A percentile compares a stretch with the other conserved stretches of the same genome.
phyloP scores from a whole-genome alignment of 2,797 vertebrate species.

The Falco concolor region DNA sequence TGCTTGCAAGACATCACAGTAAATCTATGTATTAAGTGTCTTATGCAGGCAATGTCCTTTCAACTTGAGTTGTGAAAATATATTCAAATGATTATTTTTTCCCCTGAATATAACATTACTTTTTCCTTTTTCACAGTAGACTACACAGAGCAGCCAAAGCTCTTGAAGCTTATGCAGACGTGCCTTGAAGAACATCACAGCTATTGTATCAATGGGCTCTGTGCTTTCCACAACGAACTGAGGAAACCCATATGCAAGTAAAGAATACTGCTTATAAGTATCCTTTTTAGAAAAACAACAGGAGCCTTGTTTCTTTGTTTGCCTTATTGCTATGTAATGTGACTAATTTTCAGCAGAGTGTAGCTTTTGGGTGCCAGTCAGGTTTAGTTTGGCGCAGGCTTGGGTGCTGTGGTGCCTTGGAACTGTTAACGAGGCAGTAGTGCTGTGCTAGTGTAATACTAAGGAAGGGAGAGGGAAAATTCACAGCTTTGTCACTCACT shows the following conservation, averaged over 20 bases:
- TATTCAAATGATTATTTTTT: accelerated
- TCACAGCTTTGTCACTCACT: not conserved
- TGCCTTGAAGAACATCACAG: conserved; percentile 72
- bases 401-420: not conserved
- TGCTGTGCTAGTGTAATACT: not conserved
- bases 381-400: not conserved
- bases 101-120: not conserved
- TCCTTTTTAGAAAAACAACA: not conserved
- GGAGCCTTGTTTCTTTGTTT: not conserved
- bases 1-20: not conserved
- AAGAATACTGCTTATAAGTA: not conserved
- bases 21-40: not conserved
- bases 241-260: conserved; percentile 77
- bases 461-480: not conserved
- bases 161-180: conserved; percentile 63
- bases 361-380: not conserved
- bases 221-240: conserved; percentile 71
- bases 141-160: conserved; percentile 33
- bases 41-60: not conserved
- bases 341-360: not conserved
- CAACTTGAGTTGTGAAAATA: not conserved
- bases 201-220: conserved; percentile 78
- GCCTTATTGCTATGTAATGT: not conserved
- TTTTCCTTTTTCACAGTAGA: conserved; percentile 21
- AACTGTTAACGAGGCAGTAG: not conserved